These are phyloP conservation scores for Myotis myotis DNA, from an alignment of 2,797 vertebrate species.

Conservation along the genomic window DNA sequence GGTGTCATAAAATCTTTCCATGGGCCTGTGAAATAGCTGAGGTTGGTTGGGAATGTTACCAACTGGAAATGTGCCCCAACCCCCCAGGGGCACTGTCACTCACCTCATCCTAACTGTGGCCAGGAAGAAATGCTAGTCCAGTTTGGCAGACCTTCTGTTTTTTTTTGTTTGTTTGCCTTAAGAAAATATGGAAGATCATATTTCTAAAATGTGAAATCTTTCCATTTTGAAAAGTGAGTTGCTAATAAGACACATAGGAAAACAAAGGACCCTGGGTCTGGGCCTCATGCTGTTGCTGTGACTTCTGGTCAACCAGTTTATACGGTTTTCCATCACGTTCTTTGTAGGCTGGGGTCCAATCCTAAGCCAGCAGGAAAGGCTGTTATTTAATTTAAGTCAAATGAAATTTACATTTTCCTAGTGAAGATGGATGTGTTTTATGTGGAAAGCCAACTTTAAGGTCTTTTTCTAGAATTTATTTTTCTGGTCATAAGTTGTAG, in stretches of 20 bases:
- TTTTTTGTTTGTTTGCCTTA: not conserved
- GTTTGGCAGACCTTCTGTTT: not conserved
- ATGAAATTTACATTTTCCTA: constrained; percentile 1
- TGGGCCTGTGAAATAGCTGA: not conserved
- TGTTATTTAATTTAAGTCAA: not conserved
- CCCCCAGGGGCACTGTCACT: not conserved
- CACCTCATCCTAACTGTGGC: not conserved
- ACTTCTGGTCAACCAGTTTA: not conserved
- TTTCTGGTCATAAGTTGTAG: not conserved
- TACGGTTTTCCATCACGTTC: no score
- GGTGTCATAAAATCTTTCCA: not conserved
- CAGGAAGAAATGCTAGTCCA: not conserved
- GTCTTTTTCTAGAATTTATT: not conserved
- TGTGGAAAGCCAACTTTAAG: not conserved
- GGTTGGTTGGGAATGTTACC: not conserved
- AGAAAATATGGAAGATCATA: constrained; percentile 15
- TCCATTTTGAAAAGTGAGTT: not conserved
- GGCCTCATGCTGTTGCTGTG: not conserved
- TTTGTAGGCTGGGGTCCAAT: not conserved
- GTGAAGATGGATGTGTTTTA: not conserved
- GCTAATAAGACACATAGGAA: not conserved
- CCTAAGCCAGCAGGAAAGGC: not conserved
- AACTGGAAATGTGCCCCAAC: not conserved
- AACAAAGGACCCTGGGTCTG: not conserved
- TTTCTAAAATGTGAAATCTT: constrained; percentile 18